Percentiles rank a stretch among this genome's conserved stretches.
Evolutionary conservation across 2,113 vertebrate genomes (phyloP).

Genomic region (Phrynosoma platyrhinos): DNA sequence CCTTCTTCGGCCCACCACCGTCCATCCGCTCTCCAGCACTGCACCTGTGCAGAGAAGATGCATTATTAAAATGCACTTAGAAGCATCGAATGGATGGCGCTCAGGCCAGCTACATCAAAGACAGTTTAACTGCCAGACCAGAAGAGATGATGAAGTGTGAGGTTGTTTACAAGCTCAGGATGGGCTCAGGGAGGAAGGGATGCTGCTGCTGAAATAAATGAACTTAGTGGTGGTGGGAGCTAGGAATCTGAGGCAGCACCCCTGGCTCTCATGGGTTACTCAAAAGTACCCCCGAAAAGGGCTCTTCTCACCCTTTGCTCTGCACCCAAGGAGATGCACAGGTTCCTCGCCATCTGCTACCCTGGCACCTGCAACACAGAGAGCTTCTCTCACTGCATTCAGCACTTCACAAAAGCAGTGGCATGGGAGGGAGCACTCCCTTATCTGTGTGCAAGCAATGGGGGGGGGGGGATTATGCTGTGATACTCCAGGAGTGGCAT

Average conservation of each 20-base stretch:
- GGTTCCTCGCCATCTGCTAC: no score
- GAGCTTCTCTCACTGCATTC: no score
- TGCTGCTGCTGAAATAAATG: slow-evolving; percentile 39
- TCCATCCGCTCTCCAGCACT: not conserved
- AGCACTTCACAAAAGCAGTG: no score
- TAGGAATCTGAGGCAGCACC: not conserved
- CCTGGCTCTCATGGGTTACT: not conserved
- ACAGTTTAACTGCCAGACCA: not conserved
- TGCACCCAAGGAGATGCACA: no score
- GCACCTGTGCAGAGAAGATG: not conserved
- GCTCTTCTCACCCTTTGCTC: no score
- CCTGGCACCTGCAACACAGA: no score
- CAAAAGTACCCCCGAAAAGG: not conserved
- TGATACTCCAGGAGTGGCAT: no score
- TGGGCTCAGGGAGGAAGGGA: fast-evolving
- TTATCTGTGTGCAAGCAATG: no score
- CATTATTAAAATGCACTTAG: slow-evolving; percentile 40
- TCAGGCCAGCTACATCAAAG: not conserved
- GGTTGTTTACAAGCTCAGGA: slow-evolving; percentile 47
- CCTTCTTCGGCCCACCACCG: not conserved
- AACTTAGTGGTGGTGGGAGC: slow-evolving; percentile 6
- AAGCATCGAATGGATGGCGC: slow-evolving; percentile 34
- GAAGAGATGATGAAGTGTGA: slow-evolving; percentile 2
- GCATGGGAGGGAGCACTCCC: no score
- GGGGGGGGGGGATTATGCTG: no score